Base-by-base conservation (phyloP, 2,888 invertebrate species). In the Charanyca ferruginea region DNA sequence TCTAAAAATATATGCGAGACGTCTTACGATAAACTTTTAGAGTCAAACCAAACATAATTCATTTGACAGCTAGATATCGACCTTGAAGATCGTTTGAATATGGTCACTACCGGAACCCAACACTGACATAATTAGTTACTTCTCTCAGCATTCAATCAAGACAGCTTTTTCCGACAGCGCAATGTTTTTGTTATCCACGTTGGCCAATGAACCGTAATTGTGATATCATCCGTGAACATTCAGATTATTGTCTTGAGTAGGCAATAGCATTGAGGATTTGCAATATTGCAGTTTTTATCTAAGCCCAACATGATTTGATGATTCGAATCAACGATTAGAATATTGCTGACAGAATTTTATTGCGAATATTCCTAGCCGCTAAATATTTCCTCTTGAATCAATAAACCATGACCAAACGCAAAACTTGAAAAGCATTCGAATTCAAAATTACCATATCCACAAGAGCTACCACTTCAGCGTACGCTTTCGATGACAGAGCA, bases 171-270 rank as follows among this genome's bases (percentile, higher is more conserved):
- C 44, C 13, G 54, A 55, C 35, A 61, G 57, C 47, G 42, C 58
- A 62, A 66, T 69, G 78, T 80, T 85, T 83, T 80, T 78, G 71
- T 52, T 61, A 67, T 58, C 47, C 52, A 80, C 59, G 79, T 69
- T 84, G 81, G 80, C 64, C 86, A 81, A 69, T 85, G 85, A 85
- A 86, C 84, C 77, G 78, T 72, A 45, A 20, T 54, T 20, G 35
- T 79, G 80, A 85, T 73, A 77, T 83, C 71, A 81, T 82, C 61
- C 48, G 67, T 69, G 69, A 76, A 62, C 53, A 58, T 75, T 71
- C 48, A 64, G 51, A 69, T 65, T 59, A 42, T 68, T 68, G 52
- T 47, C 48, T 66, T 45, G 38, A 28, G 18, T 53, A 68, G 67
- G 58, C 48, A 32, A 54, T 41, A 53, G 20, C n/a, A 58, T 53